These are phyloP conservation scores for Leptopilina syphax DNA, from an alignment of 2,888 invertebrate species.

Conservation along the genomic window DNA sequence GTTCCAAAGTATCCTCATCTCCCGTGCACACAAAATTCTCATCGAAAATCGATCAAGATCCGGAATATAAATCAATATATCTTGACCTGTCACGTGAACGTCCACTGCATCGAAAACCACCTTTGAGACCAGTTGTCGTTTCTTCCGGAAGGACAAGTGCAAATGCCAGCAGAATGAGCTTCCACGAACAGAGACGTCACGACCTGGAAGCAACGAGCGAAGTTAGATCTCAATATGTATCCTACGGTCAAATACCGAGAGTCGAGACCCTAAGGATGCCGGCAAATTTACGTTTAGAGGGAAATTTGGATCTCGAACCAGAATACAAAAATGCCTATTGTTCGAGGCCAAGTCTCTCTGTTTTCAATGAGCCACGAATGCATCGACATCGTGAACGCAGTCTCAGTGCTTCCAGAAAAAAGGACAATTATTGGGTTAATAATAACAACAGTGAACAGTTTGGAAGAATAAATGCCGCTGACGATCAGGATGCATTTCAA, in stretches of 20 bases:
- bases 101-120: slow-evolving; percentile 65
- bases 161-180: slow-evolving; percentile 37
- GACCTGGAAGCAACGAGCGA: slow-evolving; percentile 62
- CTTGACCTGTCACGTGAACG: slow-evolving; percentile 65
- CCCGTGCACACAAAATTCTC: slow-evolving; percentile 61
- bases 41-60: slow-evolving; percentile 73
- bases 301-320: slow-evolving; percentile 74
- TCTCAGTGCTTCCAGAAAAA: slow-evolving; percentile 64
- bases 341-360: slow-evolving; percentile 53
- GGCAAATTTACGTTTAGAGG: slow-evolving; percentile 75
- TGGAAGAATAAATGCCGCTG: slow-evolving; percentile 63
- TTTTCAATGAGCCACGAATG: slow-evolving; percentile 57
- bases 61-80: slow-evolving; percentile 75
- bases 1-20: slow-evolving; percentile 65
- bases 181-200: slow-evolving; percentile 44
- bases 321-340: slow-evolving; percentile 77
- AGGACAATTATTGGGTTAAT: slow-evolving; percentile 69
- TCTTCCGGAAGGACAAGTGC: slow-evolving; percentile 57
- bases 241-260: slow-evolving; percentile 68
- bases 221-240: slow-evolving; percentile 67
- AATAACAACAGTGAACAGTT: slow-evolving; percentile 67
- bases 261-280: slow-evolving; percentile 70
- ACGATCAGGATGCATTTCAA: slow-evolving; percentile 71
- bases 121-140: slow-evolving; percentile 59
- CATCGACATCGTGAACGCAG: slow-evolving; percentile 66